Evolutionary conservation across 1,140 invertebrate species (phyloP), one percentile per base, ranked within the genome.

Genomic region (Apis dorsata): DNA sequence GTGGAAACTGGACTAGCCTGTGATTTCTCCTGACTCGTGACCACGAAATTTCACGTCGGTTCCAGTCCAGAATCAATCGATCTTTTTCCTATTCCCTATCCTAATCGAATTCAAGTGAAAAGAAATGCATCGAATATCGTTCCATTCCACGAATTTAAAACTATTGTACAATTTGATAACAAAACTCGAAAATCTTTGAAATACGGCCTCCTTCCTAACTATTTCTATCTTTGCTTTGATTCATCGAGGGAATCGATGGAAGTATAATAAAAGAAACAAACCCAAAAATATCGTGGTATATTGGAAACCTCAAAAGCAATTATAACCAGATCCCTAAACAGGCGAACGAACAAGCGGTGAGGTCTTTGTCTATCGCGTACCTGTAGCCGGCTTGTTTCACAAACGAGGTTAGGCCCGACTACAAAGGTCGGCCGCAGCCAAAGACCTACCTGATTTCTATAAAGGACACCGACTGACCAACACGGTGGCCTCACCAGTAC

Each of bases 331-430:
- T 90, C 88, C 86, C 88, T 91, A 91, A 92, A 91, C 85, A 90
- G 80, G 85, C 87, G 21, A 71, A 78, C 12, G 70, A 82, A 70
- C 84, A 55, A 79, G 82, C 88, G 66, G 86, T 77, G 83, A 72
- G 86, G 81, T 90, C 90, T 91, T 91, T 92, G 90, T 93, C 90
- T 60, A 24, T 90, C 75, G 84, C 66, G 74, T 93, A 93, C 89
- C 91, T 92, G 91, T 89, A 86, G 87, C 89, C 92, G 91, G 88
- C 92, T 91, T 91, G 92, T 93, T 93, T 92, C 92, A 92, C 91
- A 92, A 93, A 92, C 90, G 92, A 93, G 91, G 88, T 83, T 91
- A 90, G 87, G 24, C 79, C 69, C 66, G 70, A 91, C 91, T 93
- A 92, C 91, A 92, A 93, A 93, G 91, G 87, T 88, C 81, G 87